Base-by-base conservation (phyloP, 2,888 invertebrate species). In the Diogma glabrata region DNA sequence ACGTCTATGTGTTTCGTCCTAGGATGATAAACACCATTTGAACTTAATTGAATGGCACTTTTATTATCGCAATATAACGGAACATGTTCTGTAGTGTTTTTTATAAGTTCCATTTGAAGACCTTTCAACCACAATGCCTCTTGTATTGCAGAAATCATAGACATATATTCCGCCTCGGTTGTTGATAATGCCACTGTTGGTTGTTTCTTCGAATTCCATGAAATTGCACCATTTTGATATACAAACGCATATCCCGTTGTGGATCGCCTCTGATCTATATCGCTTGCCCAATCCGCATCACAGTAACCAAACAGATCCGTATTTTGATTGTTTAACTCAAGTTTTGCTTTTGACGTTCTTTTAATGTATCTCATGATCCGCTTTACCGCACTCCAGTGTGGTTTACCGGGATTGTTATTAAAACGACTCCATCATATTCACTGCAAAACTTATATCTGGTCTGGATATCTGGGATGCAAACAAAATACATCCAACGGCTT, bases 81-180 rank as follows among this genome's bases (percentile, higher is more conserved):
- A n/a, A n/a, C n/a, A n/a, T n/a, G n/a, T n/a, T n/a, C n/a, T n/a
- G 33, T 14, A 33, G 12, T 12, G 5, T 33, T 33, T 33, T 33
- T 36, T 12, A 47, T 48, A 9, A 49, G 33, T 30, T 53, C 53
- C 20, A 20, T 30, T 36, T 48, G 33, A 28, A 52, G 20, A 17
- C 52, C 14, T 40, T 54, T 49, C 22, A 54, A 45, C 52, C 51
- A 54, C 12, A 46, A 36, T n/a, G 48, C 50, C 28, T 54, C 54
- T 16, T 54, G 53, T 14, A 54, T 54, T 3, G 48, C 50, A 14
- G 52, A 47, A n/a, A 47, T 51, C 14, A 49, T 38, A 20, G 20
- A 28, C 49, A 49, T 49, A 4, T 33, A 33, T 33, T 33, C 33
- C 33, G 33, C 33, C 8, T 33, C 5, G 33, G 33, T 33, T 16